phyloP scores from a whole-genome alignment of 1,140 invertebrate genomes.

The Drosophila nigrodunni region DNA sequence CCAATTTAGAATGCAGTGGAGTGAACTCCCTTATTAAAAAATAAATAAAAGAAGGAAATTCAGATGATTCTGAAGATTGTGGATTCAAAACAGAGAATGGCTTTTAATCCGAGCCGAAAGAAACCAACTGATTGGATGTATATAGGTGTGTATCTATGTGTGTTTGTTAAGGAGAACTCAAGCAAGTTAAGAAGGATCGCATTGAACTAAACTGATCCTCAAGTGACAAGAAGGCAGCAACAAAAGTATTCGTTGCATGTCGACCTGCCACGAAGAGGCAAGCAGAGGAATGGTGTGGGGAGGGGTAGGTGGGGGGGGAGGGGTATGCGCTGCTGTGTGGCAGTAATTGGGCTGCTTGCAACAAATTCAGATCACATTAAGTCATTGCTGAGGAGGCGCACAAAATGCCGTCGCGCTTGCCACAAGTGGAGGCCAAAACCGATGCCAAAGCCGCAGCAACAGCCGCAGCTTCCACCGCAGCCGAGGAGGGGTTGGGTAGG shows the following conservation, averaged over 20 bases:
- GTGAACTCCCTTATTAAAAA: background rate
- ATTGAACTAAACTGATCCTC: constrained; percentile 15
- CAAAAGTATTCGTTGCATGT: constrained; percentile 3
- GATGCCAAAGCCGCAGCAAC: constrained; percentile 18
- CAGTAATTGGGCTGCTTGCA: constrained; percentile 75
- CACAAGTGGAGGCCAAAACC: constrained; percentile 23
- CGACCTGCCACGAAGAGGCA: constrained; percentile 3
- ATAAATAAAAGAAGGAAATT: no score
- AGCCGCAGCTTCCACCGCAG: constrained; percentile 20
- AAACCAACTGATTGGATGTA: background rate
- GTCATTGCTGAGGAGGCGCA: constrained; percentile 65
- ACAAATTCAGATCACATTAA: constrained; percentile 83
- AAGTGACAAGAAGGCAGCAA: constrained; percentile 11
- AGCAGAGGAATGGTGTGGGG: no score
- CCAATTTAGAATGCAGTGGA: background rate
- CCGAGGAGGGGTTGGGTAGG: background rate
- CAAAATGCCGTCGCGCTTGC: constrained; percentile 74
- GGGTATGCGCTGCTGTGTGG: constrained; percentile 29
- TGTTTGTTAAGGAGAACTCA: background rate
- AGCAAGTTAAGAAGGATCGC: constrained; percentile 10
- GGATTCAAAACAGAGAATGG: constrained; percentile 2
- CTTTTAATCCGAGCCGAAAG: constrained; percentile 3
- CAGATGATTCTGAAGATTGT: constrained; percentile 3
- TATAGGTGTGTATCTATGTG: background rate
- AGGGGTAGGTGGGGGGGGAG: no score